Conservation (phyloP, 1,140 invertebrate genomes). For the honey bee (Apis mellifera) region Amel_HAv3.1 CM009939.2:3222001-3222500, state of each 20-base stretch:
- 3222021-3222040: neutral
- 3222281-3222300: neutral
- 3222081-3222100: conserved; percentile 12
- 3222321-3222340: neutral
- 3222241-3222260: neutral
- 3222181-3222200: conserved; percentile 12
- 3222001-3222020: neutral
- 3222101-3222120: conserved; percentile 1
- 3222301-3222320: neutral
- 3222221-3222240: neutral
- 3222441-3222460: neutral
- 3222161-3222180: conserved; percentile 1
- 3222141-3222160: conserved; percentile 27
- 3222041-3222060: neutral
- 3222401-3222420: neutral
- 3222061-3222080: neutral
- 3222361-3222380: neutral
- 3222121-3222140: conserved; percentile 21
- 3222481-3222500: neutral
- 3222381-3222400: neutral
- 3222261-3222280: too few species aligned
- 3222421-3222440: neutral
- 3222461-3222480: neutral
- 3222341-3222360: neutral
- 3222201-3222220: neutral